These are phyloP conservation scores for Marronus borbonicus DNA, from an alignment of 2,888 invertebrate genomes.

Conservation along the genomic window DNA sequence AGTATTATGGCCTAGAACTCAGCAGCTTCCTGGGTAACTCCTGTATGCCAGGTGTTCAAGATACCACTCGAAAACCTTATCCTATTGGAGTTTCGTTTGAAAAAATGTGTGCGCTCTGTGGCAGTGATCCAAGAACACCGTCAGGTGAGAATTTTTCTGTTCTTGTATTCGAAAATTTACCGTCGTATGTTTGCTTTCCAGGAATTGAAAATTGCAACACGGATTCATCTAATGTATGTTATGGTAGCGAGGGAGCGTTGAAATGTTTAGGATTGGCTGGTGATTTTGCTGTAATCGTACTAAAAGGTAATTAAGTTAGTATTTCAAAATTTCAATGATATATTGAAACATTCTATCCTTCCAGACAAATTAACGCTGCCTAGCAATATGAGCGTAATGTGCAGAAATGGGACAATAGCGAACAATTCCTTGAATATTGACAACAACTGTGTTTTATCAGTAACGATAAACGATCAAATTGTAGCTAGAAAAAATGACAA, in stretches of 20 bases:
- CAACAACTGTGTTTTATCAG: conserved; percentile 73
- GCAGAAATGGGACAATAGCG: conserved; percentile 76
- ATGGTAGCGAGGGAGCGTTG: conserved; percentile 76
- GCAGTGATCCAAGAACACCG: background rate
- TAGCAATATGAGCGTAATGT: conserved; percentile 69
- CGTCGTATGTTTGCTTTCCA: background rate
- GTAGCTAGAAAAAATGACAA: conserved; percentile 68
- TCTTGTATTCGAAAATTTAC: background rate
- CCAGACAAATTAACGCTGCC: conserved; percentile 10
- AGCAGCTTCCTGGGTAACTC: conserved; percentile 74
- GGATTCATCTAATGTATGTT: conserved; percentile 73
- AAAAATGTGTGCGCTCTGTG: conserved; percentile 62
- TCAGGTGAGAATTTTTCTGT: background rate
- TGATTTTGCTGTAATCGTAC: conserved; percentile 75
- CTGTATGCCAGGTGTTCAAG: conserved; percentile 76
- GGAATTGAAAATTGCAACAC: conserved; percentile 70
- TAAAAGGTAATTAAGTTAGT: conserved; percentile 56
- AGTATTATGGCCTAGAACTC: conserved; percentile 74
- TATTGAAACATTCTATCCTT: background rate
- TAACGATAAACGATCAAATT: conserved; percentile 77
- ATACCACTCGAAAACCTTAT: conserved; percentile 5
- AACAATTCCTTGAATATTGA: conserved; percentile 72
- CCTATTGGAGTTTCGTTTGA: conserved; percentile 56
- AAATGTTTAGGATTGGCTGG: conserved; percentile 73
- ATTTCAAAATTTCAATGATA: too few relatives aligned